Evolutionary conservation across 2,113 vertebrate genomes (phyloP).

Genomic region (Lagopus muta): DNA sequence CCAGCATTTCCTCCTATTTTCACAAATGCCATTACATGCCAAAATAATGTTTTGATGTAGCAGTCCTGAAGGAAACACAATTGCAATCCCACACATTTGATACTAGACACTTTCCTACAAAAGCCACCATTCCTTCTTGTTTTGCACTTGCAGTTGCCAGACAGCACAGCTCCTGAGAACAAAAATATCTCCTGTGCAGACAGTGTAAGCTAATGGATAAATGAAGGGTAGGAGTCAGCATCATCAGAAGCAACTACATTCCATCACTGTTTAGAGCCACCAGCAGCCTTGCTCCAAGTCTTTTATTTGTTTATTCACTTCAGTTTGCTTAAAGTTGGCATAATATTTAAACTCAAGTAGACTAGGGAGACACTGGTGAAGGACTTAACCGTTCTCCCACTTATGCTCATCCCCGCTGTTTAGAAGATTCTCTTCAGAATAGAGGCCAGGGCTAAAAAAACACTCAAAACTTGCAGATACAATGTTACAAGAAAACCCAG

Average conservation of each 20-base stretch:
- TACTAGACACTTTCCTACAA: background rate
- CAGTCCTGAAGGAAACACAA: background rate
- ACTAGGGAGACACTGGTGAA: background rate
- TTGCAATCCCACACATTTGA: background rate
- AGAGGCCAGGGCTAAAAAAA: background rate
- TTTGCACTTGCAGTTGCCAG: background rate
- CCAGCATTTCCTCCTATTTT: background rate
- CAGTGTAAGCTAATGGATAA: background rate
- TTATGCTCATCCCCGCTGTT: accelerated
- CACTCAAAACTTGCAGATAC: background rate
- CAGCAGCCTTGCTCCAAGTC: background rate
- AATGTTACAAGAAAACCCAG: background rate
- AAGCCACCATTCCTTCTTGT: background rate
- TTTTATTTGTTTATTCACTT: background rate
- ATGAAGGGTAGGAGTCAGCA: background rate
- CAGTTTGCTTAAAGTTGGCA: background rate
- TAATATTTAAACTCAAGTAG: background rate
- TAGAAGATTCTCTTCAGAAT: background rate
- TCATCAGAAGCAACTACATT: background rate
- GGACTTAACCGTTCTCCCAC: background rate
- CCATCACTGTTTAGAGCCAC: background rate
- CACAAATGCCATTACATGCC: background rate
- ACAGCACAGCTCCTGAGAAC: accelerated
- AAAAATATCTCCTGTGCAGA: background rate
- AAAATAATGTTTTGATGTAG: accelerated